These are phyloP conservation scores for Marronus borbonicus DNA, from an alignment of 2,888 invertebrate genomes.

Conservation along the genomic window DNA sequence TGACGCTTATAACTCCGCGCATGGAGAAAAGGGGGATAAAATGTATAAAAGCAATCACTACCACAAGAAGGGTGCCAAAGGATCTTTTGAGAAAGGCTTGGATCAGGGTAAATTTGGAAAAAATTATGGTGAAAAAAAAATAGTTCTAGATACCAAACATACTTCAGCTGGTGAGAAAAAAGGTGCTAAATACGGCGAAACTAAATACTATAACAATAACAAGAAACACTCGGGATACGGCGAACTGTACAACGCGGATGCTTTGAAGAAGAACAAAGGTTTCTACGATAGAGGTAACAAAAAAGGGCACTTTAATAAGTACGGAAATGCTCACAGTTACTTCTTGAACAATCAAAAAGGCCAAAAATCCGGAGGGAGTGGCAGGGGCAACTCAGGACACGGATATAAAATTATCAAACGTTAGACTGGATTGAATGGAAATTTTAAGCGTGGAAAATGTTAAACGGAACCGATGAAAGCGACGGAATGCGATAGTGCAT, in stretches of 20 bases:
- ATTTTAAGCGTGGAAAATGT: neutral
- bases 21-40: conserved; percentile 85
- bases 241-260: conserved; percentile 15
- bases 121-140: conserved; percentile 11
- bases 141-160: conserved; percentile 8
- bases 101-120: conserved; percentile 18
- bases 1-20: conserved; percentile 78
- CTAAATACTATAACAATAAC: conserved; percentile 69
- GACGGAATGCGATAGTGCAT: neutral
- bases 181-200: conserved; percentile 66
- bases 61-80: conserved; percentile 24
- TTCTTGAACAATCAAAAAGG: conserved; percentile 6
- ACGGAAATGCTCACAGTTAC: conserved; percentile 13
- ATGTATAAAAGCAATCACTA: conserved; percentile 76
- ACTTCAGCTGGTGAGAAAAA: neutral
- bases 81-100: conserved; percentile 18
- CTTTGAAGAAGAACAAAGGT: conserved; percentile 12
- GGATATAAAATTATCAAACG: conserved; percentile 22
- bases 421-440: neutral
- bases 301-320: conserved; percentile 26
- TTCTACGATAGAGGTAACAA: conserved; percentile 37
- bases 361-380: neutral
- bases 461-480: conserved; percentile 4
- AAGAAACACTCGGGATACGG: conserved; percentile 26
- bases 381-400: conserved; percentile 10